Evolutionary conservation across 2,797 vertebrate species (phyloP).

Genomic region (Antrozous pallidus): DNA sequence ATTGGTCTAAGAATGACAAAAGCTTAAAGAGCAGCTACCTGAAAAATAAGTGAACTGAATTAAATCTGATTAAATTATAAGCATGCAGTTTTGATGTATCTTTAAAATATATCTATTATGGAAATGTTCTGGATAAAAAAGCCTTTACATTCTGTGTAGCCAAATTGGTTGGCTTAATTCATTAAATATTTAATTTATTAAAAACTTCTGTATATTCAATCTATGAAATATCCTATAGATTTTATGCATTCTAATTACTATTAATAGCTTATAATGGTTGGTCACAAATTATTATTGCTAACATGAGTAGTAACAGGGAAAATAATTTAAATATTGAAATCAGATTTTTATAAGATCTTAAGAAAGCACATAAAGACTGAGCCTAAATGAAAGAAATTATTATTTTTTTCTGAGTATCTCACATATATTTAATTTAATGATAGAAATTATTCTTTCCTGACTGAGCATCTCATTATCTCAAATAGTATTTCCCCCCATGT

Average conservation of each 20-base stretch:
- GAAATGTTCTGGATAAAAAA: neutral
- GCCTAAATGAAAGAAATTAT: neutral
- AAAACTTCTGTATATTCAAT: neutral
- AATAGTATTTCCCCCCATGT: neutral
- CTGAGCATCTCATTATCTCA: too few species aligned
- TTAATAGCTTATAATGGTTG: neutral
- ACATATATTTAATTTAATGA: neutral
- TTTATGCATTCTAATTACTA: slow-evolving; percentile 8
- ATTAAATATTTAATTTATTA: neutral
- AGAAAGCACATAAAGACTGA: neutral
- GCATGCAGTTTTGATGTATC: neutral
- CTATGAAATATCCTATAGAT: neutral
- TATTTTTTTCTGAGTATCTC: neutral
- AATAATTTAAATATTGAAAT: slow-evolving; percentile 30
- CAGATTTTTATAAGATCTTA: neutral
- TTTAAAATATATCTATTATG: slow-evolving; percentile 1
- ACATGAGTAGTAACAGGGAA: neutral
- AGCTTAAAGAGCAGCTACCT: neutral
- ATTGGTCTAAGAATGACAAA: neutral
- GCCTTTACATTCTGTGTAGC: neutral
- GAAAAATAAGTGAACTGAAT: slow-evolving; percentile 26
- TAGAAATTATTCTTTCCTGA: too few species aligned
- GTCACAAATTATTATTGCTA: neutral
- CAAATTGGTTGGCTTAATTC: neutral
- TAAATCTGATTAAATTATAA: slow-evolving; percentile 25